A percentile compares a stretch with the other conserved stretches of the same genome.
Conservation (phyloP, 2,797 vertebrate species). For the Benthosema pterotum region DNA sequence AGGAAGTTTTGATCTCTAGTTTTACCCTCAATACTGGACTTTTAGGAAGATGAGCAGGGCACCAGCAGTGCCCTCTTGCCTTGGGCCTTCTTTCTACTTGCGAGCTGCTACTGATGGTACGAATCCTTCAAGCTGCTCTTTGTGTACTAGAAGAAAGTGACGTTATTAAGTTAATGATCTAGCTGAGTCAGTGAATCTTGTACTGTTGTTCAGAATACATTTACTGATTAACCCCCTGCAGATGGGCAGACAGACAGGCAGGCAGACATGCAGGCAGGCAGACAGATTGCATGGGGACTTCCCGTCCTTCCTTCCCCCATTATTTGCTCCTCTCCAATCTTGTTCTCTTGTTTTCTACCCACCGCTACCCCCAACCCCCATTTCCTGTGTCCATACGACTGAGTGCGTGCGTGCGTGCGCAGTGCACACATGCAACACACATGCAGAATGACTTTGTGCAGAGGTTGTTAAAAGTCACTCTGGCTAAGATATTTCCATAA, state of each 20-base stretch:
- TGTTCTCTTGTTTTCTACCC: neutral
- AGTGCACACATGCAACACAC: slow-evolving; percentile 14
- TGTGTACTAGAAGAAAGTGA: slow-evolving; percentile 8
- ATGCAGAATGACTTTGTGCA: slow-evolving; percentile 26
- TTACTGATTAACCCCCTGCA: slow-evolving; percentile 48
- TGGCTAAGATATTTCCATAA: slow-evolving; percentile 42
- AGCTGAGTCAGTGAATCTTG: slow-evolving; percentile 32
- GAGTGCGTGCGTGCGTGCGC: slow-evolving; percentile 6
- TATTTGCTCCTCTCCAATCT: neutral
- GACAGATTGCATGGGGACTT: slow-evolving; percentile 10
- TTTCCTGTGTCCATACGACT: neutral
- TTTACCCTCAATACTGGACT: too few species aligned
- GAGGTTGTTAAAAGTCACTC: slow-evolving; percentile 24
- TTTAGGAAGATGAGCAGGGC: too few species aligned
- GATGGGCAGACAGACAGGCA: neutral
- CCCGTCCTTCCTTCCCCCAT: slow-evolving; percentile 23
- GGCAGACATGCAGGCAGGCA: neutral
- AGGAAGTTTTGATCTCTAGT: slow-evolving; percentile 37
- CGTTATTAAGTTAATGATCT: slow-evolving; percentile 37
- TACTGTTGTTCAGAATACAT: slow-evolving; percentile 31
- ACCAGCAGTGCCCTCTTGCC: neutral
- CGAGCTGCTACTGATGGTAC: neutral
- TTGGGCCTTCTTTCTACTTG: neutral
- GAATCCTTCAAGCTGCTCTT: slow-evolving; percentile 31
- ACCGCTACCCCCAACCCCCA: neutral